These are phyloP conservation scores for Emydura subglobosa DNA, from an alignment of 2,113 vertebrate species.

Conservation along the genomic window DNA sequence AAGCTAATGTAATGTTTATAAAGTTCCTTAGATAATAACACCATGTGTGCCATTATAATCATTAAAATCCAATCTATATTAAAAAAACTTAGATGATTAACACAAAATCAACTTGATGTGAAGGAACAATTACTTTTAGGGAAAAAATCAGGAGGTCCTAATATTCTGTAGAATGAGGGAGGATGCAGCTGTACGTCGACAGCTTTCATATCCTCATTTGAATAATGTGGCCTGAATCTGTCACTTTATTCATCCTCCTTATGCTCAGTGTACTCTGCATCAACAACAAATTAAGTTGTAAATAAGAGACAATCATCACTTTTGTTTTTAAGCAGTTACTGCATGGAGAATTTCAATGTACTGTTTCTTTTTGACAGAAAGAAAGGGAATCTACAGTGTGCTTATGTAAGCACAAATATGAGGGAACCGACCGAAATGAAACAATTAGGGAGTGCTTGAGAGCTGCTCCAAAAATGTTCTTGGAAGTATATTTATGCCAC, in stretches of 20 bases:
- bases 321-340: conserved; percentile 92
- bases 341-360: conserved; percentile 85
- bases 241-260: conserved; percentile 93
- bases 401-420: conserved; percentile 82
- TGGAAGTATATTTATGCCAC: conserved; percentile 62
- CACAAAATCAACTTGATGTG: conserved; percentile 81
- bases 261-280: conserved; percentile 94
- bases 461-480: conserved; percentile 68
- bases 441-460: conserved; percentile 78
- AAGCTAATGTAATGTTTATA: conserved; percentile 82
- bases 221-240: conserved; percentile 99
- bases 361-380: conserved; percentile 77
- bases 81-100: conserved; percentile 80
- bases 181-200: conserved; percentile 91
- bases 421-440: conserved; percentile 77
- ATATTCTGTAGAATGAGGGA: conserved; percentile 88
- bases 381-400: conserved; percentile 79
- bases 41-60: conserved; percentile 75
- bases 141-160: conserved; percentile 85
- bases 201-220: conserved; percentile 97
- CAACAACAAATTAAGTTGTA: conserved; percentile 96
- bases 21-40: conserved; percentile 80
- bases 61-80: conserved; percentile 80
- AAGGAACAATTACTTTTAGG: conserved; percentile 82
- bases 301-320: conserved; percentile 96